Base-by-base conservation (phyloP, 2,113 vertebrate genomes). In the Heliornis fulica region DNA sequence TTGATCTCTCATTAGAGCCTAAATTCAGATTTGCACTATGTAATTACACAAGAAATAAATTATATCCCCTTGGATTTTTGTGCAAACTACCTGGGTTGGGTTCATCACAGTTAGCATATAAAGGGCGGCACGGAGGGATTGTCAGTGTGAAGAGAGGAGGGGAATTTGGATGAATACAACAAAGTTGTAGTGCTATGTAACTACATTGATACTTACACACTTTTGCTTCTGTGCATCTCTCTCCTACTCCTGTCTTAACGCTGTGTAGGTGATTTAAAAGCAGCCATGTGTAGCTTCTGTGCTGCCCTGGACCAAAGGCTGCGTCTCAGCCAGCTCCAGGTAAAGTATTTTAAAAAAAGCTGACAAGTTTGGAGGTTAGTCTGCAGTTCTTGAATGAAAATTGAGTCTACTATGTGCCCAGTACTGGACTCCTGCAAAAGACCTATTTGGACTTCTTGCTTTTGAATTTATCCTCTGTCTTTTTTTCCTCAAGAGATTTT, bases 71-170 rank as follows among this genome's bases (percentile, higher is more conserved):
- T 53, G 20, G 61, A 71, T 71, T 38, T 63, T 61, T 60, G 22
- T 51, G 51, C 64, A 60, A 63, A 23, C 41, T n/a, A 7, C 14
- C 16, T 57, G 61, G 14, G 32, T 31, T 43, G 31, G 22, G 20
- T 21, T 69, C 29, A 7, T 14, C 36, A 16, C 25, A 66, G 18
- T n/a, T n/a, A 87, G 21, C 0, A 1, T 40, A 29, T 2, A 1
- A 31, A 60, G 23, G 34, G 26, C 1, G 0, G 5, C 43, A 43
- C 2, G 1, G 15, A 22, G 1, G 7, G 21, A 23, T 20, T 68
- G 78, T 57, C 43, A 18, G 26, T 1, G 4, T 23, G 19, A 1
- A 26, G 11, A 69, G 64, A 7, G 23, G 17, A 46, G 50, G 11
- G 25, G 32, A 28, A 50, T 45, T 66, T 51, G n/a, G 22, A 78